Base-by-base conservation (phyloP, 2,113 vertebrate genomes). In the Nicator chloris region DNA sequence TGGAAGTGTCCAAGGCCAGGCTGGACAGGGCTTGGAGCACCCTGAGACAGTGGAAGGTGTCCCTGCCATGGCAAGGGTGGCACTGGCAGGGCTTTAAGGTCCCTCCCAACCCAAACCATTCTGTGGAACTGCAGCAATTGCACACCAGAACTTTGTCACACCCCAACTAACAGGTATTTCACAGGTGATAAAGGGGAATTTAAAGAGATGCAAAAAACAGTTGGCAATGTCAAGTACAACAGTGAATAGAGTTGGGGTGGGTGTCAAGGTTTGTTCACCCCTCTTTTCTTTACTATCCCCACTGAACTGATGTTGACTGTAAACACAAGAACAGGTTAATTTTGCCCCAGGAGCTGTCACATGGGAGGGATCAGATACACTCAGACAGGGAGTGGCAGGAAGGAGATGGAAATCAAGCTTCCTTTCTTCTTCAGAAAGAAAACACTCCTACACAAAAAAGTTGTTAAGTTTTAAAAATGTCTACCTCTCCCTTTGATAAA, bases 381-480 rank as follows among this genome's bases (percentile, higher is more conserved):
- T 78, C 88, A 71, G 60, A 61, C 33, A 53, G 80, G 91, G 94
- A 92, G 88, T 56, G 86, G 86, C 93, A 95, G 93, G 90, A 95
- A 94, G 71, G 83, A 96, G 80, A 84, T 88, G 91, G 86, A 93
- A 97, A 95, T 91, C 80, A 71, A 91, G 49, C 17, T 63, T 92
- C 72, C 86, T 83, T 64, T 91, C 61, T 91, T 83, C 80, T 54
- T 66, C 83, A 84, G 30, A 51, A n/a, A 75, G 84, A 68, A 42
- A 19, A 2, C 0, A 2, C 31, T 28, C 26, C 51, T 75, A 71
- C 86, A 42, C 22, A 40, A 6, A 37, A 8, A 91, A 53, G 42
- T 15, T 68, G 15, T 45, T 31, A 33, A 53, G 10, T 42, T 66
- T 90, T 56, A 13, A 42, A 90, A 83, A 53, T 8, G 14, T 57